These are phyloP conservation scores for Sabellastarte sp. DNA, from an alignment of 2,888 invertebrate genomes.

Conservation along the genomic window DNA sequence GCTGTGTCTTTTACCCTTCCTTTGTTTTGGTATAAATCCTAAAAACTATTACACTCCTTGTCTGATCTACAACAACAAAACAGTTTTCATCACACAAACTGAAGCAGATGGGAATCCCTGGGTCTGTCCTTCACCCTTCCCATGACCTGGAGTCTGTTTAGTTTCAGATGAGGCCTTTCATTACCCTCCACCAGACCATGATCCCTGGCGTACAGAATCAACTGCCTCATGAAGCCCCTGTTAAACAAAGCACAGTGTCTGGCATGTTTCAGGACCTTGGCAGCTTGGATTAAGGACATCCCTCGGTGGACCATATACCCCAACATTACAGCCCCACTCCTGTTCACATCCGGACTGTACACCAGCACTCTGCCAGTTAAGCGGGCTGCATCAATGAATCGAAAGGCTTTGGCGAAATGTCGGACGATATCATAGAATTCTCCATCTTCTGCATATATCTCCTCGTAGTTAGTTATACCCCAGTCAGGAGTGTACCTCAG, in stretches of 20 bases:
- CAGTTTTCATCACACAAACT: too few species aligned
- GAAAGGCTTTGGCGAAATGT: conserved; percentile 9
- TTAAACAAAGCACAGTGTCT: conserved; percentile 12
- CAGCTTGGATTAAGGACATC: conserved; percentile 3
- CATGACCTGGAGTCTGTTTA: too few species aligned
- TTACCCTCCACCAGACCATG: conserved; percentile 3
- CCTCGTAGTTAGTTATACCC: conserved; percentile 12
- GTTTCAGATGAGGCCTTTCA: neutral
- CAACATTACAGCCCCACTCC: conserved; percentile 6
- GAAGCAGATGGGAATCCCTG: too few species aligned
- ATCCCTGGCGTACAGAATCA: conserved; percentile 10
- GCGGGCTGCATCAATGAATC: conserved; percentile 13
- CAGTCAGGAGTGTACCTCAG: conserved; percentile 6
- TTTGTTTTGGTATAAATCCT: too few species aligned
- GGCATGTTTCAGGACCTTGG: conserved; percentile 8
- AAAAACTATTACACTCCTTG: too few species aligned
- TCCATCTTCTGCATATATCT: conserved; percentile 10
- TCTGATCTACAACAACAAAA: too few species aligned
- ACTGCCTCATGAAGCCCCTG: conserved; percentile 13
- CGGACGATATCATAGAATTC: conserved; percentile 9
- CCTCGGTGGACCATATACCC: conserved; percentile 9
- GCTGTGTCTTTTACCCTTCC: too few species aligned
- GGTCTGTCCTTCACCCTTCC: too few species aligned
- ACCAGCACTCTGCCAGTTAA: conserved; percentile 4
- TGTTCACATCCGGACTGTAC: conserved; percentile 14